Evolutionary conservation across 1,140 invertebrate genomes (phyloP).

Genomic region (Bombus pyrosoma): DNA sequence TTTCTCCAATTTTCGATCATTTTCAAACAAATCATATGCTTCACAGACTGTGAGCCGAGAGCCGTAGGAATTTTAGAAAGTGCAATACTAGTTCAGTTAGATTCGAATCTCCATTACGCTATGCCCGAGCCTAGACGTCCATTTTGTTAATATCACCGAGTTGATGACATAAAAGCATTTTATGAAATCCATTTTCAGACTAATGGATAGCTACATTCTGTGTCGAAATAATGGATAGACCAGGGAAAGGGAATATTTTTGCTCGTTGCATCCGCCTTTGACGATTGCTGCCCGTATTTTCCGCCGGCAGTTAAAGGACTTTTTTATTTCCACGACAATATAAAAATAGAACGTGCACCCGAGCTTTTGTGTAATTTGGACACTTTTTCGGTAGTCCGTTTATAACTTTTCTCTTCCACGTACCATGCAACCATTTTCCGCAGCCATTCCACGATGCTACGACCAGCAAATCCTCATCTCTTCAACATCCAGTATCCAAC

Average conservation of each 20-base stretch:
- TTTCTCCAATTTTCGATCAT: not conserved
- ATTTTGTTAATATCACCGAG: slow-evolving; percentile 38
- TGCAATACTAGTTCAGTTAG: slow-evolving; percentile 7
- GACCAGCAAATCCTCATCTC: not conserved
- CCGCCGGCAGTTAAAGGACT: not conserved
- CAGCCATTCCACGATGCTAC: not conserved
- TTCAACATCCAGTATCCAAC: not conserved
- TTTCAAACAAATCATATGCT: not conserved
- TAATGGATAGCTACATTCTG: slow-evolving; percentile 54
- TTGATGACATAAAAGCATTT: slow-evolving; percentile 58
- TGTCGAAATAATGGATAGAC: slow-evolving; percentile 46
- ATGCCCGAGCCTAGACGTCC: slow-evolving; percentile 8
- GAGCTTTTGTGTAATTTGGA: not conserved
- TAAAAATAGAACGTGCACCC: not conserved
- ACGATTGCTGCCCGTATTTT: slow-evolving; percentile 32
- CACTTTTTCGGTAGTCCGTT: not conserved
- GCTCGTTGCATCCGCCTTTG: slow-evolving; percentile 35
- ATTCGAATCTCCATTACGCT: slow-evolving; percentile 37
- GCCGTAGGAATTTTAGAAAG: not conserved
- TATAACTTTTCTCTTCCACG: not conserved
- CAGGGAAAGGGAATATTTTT: slow-evolving; percentile 26
- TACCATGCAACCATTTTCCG: not conserved
- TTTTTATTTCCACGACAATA: slow-evolving; percentile 15
- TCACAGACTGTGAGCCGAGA: no score
- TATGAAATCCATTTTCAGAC: slow-evolving; percentile 55